These are phyloP conservation scores for Corvus hawaiiensis DNA, from an alignment of 2,113 vertebrate genomes.

Conservation along the genomic window DNA sequence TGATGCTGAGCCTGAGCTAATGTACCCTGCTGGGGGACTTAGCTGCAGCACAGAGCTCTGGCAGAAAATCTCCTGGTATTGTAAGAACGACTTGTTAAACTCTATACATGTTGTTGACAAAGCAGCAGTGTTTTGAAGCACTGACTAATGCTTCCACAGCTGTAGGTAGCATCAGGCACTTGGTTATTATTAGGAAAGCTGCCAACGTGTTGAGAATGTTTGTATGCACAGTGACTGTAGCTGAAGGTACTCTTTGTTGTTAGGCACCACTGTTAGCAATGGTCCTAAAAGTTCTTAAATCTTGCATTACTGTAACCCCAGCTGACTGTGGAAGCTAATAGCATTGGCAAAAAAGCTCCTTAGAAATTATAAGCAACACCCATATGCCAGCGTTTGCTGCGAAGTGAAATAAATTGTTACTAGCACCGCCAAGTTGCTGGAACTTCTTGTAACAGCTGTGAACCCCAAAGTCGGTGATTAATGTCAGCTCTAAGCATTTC, in stretches of 20 bases:
- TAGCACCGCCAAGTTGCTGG: not conserved
- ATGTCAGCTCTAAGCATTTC: not conserved
- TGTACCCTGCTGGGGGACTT: conserved; percentile 5
- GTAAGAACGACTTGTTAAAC: conserved; percentile 2
- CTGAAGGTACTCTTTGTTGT: not conserved
- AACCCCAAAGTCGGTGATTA: conserved; percentile 12
- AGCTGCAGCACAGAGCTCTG: not conserved
- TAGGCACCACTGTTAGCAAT: not conserved
- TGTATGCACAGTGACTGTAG: not conserved
- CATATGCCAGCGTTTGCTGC: not conserved
- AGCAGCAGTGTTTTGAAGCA: not conserved
- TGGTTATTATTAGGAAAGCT: not conserved
- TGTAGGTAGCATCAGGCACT: conserved; percentile 9
- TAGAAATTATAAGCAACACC: not conserved
- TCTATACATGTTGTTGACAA: conserved; percentile 8
- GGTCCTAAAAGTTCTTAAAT: not conserved
- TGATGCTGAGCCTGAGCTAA: not conserved
- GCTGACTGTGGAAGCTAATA: not conserved
- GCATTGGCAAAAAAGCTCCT: conserved; percentile 3
- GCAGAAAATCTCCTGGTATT: not conserved
- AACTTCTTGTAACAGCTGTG: not conserved
- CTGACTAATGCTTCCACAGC: conserved; percentile 17
- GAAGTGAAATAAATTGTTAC: conserved; percentile 45
- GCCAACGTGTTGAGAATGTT: not conserved
- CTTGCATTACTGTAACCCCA: not conserved